Base-by-base conservation (phyloP, 1,140 invertebrate species). In the Drosophila gunungcola region DNA sequence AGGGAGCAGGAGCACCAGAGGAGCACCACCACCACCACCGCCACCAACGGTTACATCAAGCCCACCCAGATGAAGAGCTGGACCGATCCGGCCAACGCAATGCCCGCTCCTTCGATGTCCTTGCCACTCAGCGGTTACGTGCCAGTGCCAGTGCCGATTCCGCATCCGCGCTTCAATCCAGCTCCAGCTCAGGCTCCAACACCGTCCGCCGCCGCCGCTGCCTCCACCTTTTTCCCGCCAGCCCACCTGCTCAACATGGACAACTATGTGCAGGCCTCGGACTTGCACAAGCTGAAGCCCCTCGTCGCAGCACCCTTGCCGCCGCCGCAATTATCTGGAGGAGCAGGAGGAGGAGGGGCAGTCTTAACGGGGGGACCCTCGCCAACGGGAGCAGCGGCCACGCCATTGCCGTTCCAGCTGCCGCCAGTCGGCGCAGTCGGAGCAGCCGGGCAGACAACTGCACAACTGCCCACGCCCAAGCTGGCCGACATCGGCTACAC, bases 21-120 rank as follows among this genome's bases (percentile, higher is more conserved):
- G 11, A 49, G 34, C 49, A 41, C 7, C 9, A 57, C 5, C 29
- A 32, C 5, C 1, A 32, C 5, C 21, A 12, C 21, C 6, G 0
- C 29, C 21, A 34, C 43, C 4, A 54, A 51, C 34, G 82, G 82
- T n/a, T 86, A 86, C 32, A 88, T 86, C 10, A 86, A 86, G 52
- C 83, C 83, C 12, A 88, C 83, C 3, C 79, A 86, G 32, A 79
- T 86, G 72, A 86, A 88, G 45, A 76, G 54, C 43, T 86, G 79
- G 83, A 38, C 55, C 7, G 45, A 34, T 34, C 10, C 42, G 7
- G n/a, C 57, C 10, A n/a, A 10, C 25, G 13, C 6, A 21, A 52
- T 52, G 49, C 13, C 49, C 6, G 13, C 32, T 52, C 13, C 32
- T 52, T 10, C 48, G 2, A 52, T 83, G 51, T 13, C 46, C 27